Conservation (phyloP, 2,888 invertebrate genomes). For the Micoletzkya japonica region DNA sequence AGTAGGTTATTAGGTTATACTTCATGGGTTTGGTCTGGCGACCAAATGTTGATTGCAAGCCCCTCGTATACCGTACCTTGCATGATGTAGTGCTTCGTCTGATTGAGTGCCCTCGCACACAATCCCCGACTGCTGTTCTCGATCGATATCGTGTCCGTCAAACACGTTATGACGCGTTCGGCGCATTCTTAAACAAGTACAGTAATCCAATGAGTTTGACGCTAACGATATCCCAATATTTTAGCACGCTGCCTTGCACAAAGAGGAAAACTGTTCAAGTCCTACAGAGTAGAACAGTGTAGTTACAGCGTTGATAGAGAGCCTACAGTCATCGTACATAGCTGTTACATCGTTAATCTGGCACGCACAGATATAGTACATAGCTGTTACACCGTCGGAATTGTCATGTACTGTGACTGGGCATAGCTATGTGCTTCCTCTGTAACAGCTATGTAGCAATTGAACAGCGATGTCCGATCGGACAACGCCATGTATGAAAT, state of each 20-base stretch:
- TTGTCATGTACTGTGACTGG: no score
- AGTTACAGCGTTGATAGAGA: neutral
- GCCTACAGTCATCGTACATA: neutral
- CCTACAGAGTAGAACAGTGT: neutral
- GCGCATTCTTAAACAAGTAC: conserved; percentile 14
- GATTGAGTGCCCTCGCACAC: conserved; percentile 9
- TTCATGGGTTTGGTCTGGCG: no score
- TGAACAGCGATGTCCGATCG: neutral
- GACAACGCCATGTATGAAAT: neutral
- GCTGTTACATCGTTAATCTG: no score
- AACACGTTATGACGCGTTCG: conserved; percentile 1
- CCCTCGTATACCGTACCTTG: conserved; percentile 5
- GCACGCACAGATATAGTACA: no score
- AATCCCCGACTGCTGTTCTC: neutral
- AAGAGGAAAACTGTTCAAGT: neutral
- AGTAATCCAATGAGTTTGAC: neutral
- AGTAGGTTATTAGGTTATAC: no score
- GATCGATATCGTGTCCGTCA: neutral
- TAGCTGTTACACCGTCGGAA: no score
- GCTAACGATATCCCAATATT: no score
- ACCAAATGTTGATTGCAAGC: no score
- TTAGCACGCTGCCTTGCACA: neutral
- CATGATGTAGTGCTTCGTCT: neutral
- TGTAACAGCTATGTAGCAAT: no score
- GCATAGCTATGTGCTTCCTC: no score